Percentiles rank a stretch among this genome's conserved stretches.
Evolutionary conservation across 1,140 invertebrate species (phyloP).

Genomic region (Leptinotarsa texana): DNA sequence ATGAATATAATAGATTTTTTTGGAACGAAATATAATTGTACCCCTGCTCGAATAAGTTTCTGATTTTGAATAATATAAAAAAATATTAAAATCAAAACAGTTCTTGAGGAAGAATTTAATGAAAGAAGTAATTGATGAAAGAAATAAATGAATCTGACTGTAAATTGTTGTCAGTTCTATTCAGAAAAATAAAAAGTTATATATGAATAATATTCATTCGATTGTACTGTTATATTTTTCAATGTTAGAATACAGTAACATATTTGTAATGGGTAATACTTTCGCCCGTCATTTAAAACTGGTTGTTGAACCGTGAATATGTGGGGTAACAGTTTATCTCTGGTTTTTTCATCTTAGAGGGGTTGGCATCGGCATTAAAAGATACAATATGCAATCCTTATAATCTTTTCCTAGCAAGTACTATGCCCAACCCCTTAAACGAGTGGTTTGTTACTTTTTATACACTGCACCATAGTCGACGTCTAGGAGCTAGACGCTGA

Average conservation of each 20-base stretch:
- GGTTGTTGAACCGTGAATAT: constrained; percentile 13
- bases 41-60: too few species aligned
- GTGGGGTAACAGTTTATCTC: constrained; percentile 28
- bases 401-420: constrained; percentile 27
- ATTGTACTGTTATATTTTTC: too few species aligned
- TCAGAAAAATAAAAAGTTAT: too few species aligned
- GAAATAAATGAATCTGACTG: too few species aligned
- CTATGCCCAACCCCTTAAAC: constrained; percentile 30
- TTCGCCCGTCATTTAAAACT: background rate
- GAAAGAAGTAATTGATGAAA: too few species aligned
- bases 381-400: constrained; percentile 18
- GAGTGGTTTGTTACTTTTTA: constrained; percentile 35
- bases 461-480: constrained; percentile 25
- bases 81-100: too few species aligned
- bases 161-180: too few species aligned
- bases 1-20: too few species aligned
- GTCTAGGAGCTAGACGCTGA: constrained; percentile 22
- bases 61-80: too few species aligned
- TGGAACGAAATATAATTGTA: too few species aligned
- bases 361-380: constrained; percentile 25
- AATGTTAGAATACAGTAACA: background rate
- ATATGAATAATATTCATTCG: too few species aligned
- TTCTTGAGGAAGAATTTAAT: too few species aligned
- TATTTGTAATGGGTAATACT: background rate
- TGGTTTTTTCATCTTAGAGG: constrained; percentile 24